A percentile compares a stretch with the other conserved stretches of the same genome.
phyloP scores from a whole-genome alignment of 2,888 invertebrate species.

The Nomada ferruginata region DNA sequence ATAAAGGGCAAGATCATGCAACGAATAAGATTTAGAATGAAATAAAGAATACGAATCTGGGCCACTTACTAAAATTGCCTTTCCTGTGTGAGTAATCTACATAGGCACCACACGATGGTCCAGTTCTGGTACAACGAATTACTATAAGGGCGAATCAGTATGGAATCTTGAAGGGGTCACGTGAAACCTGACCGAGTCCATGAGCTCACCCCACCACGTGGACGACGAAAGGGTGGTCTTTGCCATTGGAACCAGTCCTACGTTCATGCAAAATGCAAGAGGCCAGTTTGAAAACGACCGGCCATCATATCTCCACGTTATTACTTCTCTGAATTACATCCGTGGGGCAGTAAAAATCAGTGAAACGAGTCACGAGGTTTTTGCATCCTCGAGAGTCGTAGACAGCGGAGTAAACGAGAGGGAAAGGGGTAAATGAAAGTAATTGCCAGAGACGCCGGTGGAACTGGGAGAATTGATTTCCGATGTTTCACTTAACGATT shows the following conservation, averaged over 20 bases:
- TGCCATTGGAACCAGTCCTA: slow-evolving; percentile 71
- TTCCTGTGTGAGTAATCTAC: neutral
- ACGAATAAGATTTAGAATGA: neutral
- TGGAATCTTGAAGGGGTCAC: slow-evolving; percentile 68
- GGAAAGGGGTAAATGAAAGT: slow-evolving; percentile 6
- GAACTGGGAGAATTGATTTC: slow-evolving; percentile 30
- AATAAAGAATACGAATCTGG: neutral
- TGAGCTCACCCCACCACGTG: slow-evolving; percentile 75
- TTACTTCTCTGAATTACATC: slow-evolving; percentile 55
- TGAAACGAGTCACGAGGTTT: slow-evolving; percentile 28
- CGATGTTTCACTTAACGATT: slow-evolving; percentile 29
- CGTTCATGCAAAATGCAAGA: slow-evolving; percentile 79
- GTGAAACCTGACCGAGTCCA: slow-evolving; percentile 72
- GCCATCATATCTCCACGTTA: slow-evolving; percentile 76
- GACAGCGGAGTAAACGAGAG: neutral
- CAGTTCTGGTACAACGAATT: slow-evolving; percentile 50
- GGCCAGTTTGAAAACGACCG: slow-evolving; percentile 79
- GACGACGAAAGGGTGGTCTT: slow-evolving; percentile 76
- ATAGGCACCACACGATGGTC: slow-evolving; percentile 29
- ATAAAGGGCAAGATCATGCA: neutral
- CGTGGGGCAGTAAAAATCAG: slow-evolving; percentile 35
- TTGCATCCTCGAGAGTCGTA: slow-evolving; percentile 6
- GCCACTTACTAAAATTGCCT: neutral
- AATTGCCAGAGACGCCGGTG: slow-evolving; percentile 17
- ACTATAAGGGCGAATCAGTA: slow-evolving; percentile 47